Evolutionary conservation across 2,888 invertebrate genomes (phyloP).

Genomic region (Seira musarum): DNA sequence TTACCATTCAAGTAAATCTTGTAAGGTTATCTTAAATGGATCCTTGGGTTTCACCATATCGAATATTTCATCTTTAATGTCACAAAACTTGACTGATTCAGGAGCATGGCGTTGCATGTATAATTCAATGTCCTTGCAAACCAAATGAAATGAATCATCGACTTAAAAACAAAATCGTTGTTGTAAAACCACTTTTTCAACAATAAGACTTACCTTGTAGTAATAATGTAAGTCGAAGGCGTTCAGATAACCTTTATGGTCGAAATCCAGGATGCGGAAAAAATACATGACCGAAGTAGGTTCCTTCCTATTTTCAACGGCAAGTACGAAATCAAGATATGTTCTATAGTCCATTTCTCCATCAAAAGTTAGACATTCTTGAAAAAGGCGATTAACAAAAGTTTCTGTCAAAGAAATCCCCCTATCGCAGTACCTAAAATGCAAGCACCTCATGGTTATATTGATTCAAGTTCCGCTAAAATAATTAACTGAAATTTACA

Average conservation of each 20-base stretch:
- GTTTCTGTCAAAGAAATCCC: slow-evolving; percentile 84
- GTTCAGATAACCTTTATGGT: slow-evolving; percentile 89
- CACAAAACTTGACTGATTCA: slow-evolving; percentile 92
- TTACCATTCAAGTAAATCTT: slow-evolving; percentile 86
- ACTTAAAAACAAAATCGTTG: not conserved
- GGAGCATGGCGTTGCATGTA: slow-evolving; percentile 90
- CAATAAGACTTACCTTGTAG: slow-evolving; percentile 79
- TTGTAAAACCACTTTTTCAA: not conserved
- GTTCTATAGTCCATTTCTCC: slow-evolving; percentile 98
- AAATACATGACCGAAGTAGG: slow-evolving; percentile 93
- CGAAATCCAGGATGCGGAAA: slow-evolving; percentile 85
- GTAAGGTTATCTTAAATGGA: slow-evolving; percentile 86
- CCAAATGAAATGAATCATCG: not conserved
- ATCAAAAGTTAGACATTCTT: slow-evolving; percentile 95
- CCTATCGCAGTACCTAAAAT: slow-evolving; percentile 86
- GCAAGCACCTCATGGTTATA: too few species aligned
- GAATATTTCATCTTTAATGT: slow-evolving; percentile 97
- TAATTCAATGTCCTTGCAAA: slow-evolving; percentile 86
- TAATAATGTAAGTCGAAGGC: slow-evolving; percentile 94
- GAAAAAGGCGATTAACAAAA: slow-evolving; percentile 94
- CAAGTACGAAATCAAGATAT: slow-evolving; percentile 94
- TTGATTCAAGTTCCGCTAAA: not conserved
- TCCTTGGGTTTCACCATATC: slow-evolving; percentile 96
- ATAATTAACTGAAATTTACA: not conserved
- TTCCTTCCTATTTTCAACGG: slow-evolving; percentile 92